Conservation (phyloP, 2,888 invertebrate species). For the Trachelus troglodyta region DNA sequence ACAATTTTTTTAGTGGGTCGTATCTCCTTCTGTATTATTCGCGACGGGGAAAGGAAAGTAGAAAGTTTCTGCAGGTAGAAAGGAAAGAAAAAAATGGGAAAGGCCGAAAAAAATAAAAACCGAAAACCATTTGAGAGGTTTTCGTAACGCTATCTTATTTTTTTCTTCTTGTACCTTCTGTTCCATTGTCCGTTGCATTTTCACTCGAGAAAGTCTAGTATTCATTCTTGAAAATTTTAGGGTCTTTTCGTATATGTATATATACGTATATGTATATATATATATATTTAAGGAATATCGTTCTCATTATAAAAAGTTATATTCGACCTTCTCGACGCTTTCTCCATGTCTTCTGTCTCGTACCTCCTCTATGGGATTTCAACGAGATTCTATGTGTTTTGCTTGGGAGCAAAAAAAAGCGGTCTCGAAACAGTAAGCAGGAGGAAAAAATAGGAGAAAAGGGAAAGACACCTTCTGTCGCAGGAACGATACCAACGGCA, state of each 20-base stretch:
- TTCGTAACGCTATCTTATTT: slow-evolving; percentile 7
- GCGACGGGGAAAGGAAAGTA: neutral
- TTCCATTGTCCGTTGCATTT: neutral
- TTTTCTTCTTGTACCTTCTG: slow-evolving; percentile 1
- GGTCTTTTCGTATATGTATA: neutral
- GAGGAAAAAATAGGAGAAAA: neutral
- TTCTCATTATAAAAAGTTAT: neutral
- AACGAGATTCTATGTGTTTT: neutral
- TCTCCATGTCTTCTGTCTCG: neutral
- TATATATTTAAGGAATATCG: neutral
- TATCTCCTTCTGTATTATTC: neutral
- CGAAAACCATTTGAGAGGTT: slow-evolving; percentile 9
- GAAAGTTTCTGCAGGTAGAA: neutral
- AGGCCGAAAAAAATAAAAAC: neutral
- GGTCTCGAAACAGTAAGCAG: neutral
- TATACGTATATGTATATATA: neutral
- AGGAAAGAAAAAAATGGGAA: neutral
- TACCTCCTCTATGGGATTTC: neutral
- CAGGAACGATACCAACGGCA: neutral
- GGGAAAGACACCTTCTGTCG: neutral
- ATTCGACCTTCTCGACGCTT: neutral
- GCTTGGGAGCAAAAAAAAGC: neutral
- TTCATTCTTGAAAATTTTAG: neutral
- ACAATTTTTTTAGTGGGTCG: neutral
- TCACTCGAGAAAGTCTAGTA: neutral